These are phyloP conservation scores for Cricetomys ansorgei DNA, from an alignment of 2,113 vertebrate species.

Conservation along the genomic window DNA sequence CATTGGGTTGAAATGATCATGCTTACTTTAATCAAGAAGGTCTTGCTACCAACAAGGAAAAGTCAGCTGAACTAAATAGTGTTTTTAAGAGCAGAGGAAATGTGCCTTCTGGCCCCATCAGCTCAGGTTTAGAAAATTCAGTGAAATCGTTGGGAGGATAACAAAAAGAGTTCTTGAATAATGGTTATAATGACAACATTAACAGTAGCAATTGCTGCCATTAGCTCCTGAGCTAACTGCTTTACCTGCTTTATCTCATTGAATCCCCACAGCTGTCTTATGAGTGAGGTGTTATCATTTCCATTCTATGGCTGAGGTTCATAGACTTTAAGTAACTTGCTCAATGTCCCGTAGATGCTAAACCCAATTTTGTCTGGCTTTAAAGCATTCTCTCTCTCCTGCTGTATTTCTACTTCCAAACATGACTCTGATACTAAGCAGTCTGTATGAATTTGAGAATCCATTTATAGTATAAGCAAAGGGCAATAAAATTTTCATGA, in stretches of 20 bases:
- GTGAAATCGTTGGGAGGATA: neutral
- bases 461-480: neutral
- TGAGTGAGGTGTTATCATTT: neutral
- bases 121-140: neutral
- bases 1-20: neutral
- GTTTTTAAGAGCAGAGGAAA: neutral
- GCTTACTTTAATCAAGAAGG: neutral
- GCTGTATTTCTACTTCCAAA: neutral
- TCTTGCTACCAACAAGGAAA: neutral
- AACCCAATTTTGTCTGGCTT: neutral
- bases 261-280: neutral
- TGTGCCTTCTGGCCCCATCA: neutral
- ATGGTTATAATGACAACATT: no score
- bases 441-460: neutral
- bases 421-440: neutral
- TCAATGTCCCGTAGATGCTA: neutral
- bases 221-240: neutral
- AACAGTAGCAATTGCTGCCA: neutral
- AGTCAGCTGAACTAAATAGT: neutral
- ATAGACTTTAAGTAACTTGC: constrained; percentile 59
- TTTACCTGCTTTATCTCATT: neutral
- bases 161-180: neutral
- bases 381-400: neutral
- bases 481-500: neutral
- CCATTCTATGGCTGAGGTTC: neutral